These are phyloP conservation scores for Rallus limicola DNA, from an alignment of 2,113 vertebrate genomes.

Conservation along the genomic window DNA sequence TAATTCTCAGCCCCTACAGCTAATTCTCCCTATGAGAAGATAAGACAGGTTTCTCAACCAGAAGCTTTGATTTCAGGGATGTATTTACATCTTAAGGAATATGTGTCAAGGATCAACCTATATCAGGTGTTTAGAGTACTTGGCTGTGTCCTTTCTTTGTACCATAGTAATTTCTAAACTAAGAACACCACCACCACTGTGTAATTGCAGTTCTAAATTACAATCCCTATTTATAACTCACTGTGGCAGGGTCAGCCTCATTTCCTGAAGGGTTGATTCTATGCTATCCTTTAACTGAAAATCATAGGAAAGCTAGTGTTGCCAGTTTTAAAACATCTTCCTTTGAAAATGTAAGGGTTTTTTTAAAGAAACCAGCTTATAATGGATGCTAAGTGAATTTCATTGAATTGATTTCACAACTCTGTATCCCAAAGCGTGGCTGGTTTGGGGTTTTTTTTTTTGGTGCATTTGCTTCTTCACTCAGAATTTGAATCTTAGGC, in stretches of 20 bases:
- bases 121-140: neutral
- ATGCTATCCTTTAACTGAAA: neutral
- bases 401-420: neutral
- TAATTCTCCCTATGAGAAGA: neutral
- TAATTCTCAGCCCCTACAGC: neutral
- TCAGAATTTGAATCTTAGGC: neutral
- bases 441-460: neutral
- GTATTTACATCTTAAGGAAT: neutral
- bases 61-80: neutral
- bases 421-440: neutral
- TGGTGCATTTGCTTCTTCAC: too few relatives aligned
- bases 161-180: constrained; percentile 26
- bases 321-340: neutral
- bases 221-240: constrained; percentile 43
- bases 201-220: constrained; percentile 49
- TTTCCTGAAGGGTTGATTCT: neutral
- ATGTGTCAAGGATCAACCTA: neutral
- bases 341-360: neutral
- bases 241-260: neutral
- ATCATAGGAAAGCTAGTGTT: neutral
- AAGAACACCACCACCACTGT: neutral
- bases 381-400: neutral
- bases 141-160: constrained; percentile 5
- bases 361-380: neutral
- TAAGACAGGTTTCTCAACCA: neutral